Evolutionary conservation across 1,140 invertebrate species (phyloP), one percentile per base, ranked within the genome.

Genomic region (Panagrolaimus sp.): DNA sequence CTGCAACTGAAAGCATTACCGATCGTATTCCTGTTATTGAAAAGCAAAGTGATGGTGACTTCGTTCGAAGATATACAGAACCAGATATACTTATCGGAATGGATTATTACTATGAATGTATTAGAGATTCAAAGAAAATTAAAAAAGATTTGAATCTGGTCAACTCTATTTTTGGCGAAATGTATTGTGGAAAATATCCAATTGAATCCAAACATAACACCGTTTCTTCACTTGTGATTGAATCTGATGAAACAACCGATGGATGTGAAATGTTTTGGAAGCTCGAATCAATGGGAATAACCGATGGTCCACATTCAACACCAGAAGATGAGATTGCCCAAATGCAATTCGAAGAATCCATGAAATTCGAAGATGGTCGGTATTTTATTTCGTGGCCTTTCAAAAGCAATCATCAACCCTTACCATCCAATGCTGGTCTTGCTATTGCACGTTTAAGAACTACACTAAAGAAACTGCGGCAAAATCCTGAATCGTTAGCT

Each of bases 351-450:
- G 21, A 43, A 21, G 64, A 65, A 28, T 28, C 64, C 1, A 65
- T 24, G 10, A 65, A 9, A 12, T 52, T 43, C 2, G 64, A 65
- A 9, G 21, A 64, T 2, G 58, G 32, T 21, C 66, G 66, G 5
- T 68, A 68, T 43, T 21, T 12, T 24, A 43, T 68, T 15, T 15
- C 14, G 1, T 65, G 48, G 6, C 48, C 48, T 1, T 68, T 15
- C 15, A 65, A 68, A 24, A 12, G 12, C 10, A 32, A 68, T 24
- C 66, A 28, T 14, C 12, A 38, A 12, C 10, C 14, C 1, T 43
- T 68, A 15, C 66, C 52, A 28, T 1, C 47, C 15, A 68, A 68
- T 26, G 65, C n/a, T 8, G 47, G 17, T 6, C n/a, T 68, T 15
- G 47, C 52, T 4, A 12, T 63, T 17, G 21, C 10, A 55, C 47